Evolutionary conservation across 2,113 vertebrate species (phyloP), one percentile per base, ranked within the genome.

Genomic region (Alaudala cheleensis): DNA sequence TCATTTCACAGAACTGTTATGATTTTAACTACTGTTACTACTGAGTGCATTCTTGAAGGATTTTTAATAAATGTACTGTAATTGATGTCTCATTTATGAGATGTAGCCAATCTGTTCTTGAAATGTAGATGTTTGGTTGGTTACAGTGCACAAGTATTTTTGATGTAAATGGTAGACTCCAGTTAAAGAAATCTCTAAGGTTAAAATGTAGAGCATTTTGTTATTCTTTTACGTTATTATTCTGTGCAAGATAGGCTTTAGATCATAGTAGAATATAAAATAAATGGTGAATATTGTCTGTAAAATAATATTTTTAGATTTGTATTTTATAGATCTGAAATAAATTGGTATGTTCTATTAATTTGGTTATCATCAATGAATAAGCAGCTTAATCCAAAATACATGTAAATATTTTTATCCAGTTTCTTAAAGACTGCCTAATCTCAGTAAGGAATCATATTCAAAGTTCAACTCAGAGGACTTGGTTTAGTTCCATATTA

Each of bases 1-100:
- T 95, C 17, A 37, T 88, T 94, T 95, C 77, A 81, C 40, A 74
- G 29, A 81, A 37, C 53, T 45, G 49, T 47, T 82, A 60, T 50
- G 72, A 94, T 82, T 95, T 93, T 80, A 95, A 87, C 82, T 83
- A 85, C 69, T 76, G 67, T 74, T 96, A 92, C 67, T 83, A 93
- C 90, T 95, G 88, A 93, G 80, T 53, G 51, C 79, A 33, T 81
- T 96, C 60, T 90, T 81, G 82, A 94, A 96, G 72, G 60, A 78
- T 69, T 90, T 93, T 90, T 64, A 90, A 95, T 93, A 92, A 83
- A 81, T 74, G 92, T 95, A 96, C 95, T 97, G 93, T 96, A 96
- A 94, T 71, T 83, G 60, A 47, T 95, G 76, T 94, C 95, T 97
- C 94, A 40, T n/a, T 83, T 60, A 71, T 39, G 93, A 95, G 91